Base-by-base conservation (phyloP, 1,140 invertebrate genomes). In the Tetraneura akinire region DNA sequence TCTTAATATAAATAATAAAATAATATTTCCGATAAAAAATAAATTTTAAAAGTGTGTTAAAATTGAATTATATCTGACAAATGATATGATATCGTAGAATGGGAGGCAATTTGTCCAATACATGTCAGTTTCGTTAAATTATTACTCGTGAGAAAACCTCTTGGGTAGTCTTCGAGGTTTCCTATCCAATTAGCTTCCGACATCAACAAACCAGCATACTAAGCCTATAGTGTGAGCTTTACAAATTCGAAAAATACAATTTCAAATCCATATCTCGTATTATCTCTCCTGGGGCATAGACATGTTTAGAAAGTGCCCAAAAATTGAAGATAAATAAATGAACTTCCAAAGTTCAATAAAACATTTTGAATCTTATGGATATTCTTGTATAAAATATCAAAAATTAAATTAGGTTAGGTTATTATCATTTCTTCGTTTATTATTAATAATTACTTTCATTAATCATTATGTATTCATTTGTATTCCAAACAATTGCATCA, bases 21-120 rank as follows among this genome's bases (percentile, higher is more conserved):
- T 18, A 53, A 62, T 29, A 57, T 21, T 14, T 57, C 51, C 26
- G 21, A 51, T 14, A 71, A 71, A 51, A 49, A 78, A 60, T 78
- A 32, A 32, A 23, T 42, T 60, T 78, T 11, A 62, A 78, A 45
- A 53, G 29, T 21, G 47, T 37, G 37, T 42, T 62, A 62, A 26
- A 62, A 78, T 78, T 47, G 74, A 78, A 60, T 78, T 78, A 62
- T 78, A 11, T 21, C 74, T 78, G 74, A 78, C 32, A 45, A 62
- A 62, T 78, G 55, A 78, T 62, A 78, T 26, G 55, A 42, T 62
- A 47, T 78, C 55, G 42, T 47, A 9, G n/a, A 21, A 4, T 14
- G 23, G 14, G 74, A 6, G 13, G 55, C 23, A 62, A 78, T 78
- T 78, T 78, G 21, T 78, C 23, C 55, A 32, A 78, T 78, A 26